A percentile compares a stretch with the other conserved stretches of the same genome.
Conservation (phyloP, 2,797 vertebrate genomes). For the Ibycter americanus region DNA sequence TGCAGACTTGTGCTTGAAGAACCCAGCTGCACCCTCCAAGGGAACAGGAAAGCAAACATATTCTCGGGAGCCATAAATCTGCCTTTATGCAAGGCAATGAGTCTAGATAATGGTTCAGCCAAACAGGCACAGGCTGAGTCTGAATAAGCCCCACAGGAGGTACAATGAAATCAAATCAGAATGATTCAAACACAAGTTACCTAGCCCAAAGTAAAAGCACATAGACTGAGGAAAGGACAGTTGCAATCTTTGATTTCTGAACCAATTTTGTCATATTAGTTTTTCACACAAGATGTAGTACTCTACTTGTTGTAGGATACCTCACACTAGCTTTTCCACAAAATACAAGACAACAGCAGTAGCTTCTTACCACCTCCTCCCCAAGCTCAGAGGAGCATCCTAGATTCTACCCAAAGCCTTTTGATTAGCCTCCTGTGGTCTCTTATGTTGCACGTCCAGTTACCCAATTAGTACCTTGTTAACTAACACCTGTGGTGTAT, state of each 20-base stretch:
- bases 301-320: not conserved
- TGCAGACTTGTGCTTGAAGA: not conserved
- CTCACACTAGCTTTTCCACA: not conserved
- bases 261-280: not conserved
- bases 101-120: not conserved
- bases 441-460: not conserved
- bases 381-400: not conserved
- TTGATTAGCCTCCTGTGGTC: constrained; percentile 33
- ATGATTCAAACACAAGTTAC: not conserved
- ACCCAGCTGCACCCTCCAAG: not conserved
- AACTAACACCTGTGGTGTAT: constrained; percentile 33
- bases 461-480: constrained; percentile 59
- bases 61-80: not conserved
- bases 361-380: not conserved
- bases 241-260: not conserved
- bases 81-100: not conserved
- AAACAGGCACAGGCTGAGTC: not conserved
- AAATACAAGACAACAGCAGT: not conserved
- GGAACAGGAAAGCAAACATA: not conserved
- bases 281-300: not conserved
- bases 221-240: not conserved
- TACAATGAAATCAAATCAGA: not conserved
- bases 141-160: not conserved
- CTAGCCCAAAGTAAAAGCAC: not conserved
- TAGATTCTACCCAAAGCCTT: not conserved